phyloP scores from a whole-genome alignment of 2,113 vertebrate genomes.

The Helogale parvula region DNA sequence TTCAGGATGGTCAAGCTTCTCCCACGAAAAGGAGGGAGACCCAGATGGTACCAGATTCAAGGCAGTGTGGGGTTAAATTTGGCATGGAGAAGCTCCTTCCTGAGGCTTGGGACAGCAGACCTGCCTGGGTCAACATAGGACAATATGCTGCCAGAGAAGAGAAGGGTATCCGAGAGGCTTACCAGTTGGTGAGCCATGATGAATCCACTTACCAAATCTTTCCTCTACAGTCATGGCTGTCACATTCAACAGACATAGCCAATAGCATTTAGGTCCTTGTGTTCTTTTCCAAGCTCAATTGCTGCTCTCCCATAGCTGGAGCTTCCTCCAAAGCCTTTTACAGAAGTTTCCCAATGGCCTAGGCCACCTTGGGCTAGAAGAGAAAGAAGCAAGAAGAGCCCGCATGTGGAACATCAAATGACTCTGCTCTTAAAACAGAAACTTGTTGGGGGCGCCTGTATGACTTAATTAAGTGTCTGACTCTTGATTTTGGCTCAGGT shows the following conservation, averaged over 20 bases:
- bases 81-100: not conserved
- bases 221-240: not conserved
- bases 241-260: not conserved
- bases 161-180: not conserved
- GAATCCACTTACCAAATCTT: conserved; percentile 2
- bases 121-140: not conserved
- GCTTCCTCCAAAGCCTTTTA: conserved; percentile 2
- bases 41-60: too few relatives aligned
- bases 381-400: not conserved
- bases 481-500: too few relatives aligned
- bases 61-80: not conserved
- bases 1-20: too few relatives aligned
- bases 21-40: too few relatives aligned
- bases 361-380: not conserved
- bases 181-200: not conserved
- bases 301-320: conserved; percentile 10
- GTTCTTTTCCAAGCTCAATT: conserved; percentile 41
- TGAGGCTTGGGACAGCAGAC: not conserved
- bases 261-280: not conserved
- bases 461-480: too few relatives aligned
- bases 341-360: conserved; percentile 14
- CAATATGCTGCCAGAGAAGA: not conserved
- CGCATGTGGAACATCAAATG: not conserved
- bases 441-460: not conserved
- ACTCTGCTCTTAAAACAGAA: conserved; percentile 46